These are phyloP conservation scores for Anaspis maculata DNA, from an alignment of 2,888 invertebrate genomes.

Conservation along the genomic window DNA sequence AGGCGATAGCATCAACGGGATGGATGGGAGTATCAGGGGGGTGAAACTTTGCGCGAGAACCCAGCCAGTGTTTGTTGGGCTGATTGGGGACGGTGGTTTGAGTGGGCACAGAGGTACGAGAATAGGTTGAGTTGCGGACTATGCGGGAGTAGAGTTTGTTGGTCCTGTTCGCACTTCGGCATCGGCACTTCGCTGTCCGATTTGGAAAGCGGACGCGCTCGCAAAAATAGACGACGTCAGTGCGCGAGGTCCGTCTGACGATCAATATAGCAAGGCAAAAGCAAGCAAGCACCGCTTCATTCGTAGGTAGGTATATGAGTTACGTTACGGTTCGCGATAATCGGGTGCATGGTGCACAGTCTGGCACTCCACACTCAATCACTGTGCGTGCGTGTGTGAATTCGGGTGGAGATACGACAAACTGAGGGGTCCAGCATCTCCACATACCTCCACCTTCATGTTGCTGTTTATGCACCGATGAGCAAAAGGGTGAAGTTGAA, in stretches of 20 bases:
- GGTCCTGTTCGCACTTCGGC: background rate
- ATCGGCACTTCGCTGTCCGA: slow-evolving; percentile 6
- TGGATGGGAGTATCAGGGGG: too few species aligned
- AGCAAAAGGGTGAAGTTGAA: slow-evolving; percentile 4
- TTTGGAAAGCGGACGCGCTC: slow-evolving; percentile 12
- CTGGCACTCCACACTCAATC: too few species aligned
- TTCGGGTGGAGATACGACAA: too few species aligned
- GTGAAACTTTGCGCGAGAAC: too few species aligned
- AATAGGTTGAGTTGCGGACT: too few species aligned
- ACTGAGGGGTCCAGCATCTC: slow-evolving; percentile 7
- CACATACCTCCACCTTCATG: slow-evolving; percentile 4
- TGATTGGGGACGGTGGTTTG: background rate
- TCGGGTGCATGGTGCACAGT: slow-evolving; percentile 14
- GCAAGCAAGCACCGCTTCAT: too few species aligned
- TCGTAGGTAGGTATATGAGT: slow-evolving; percentile 16
- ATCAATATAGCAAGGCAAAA: slow-evolving; percentile 20
- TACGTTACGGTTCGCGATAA: slow-evolving; percentile 13
- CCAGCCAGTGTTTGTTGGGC: too few species aligned
- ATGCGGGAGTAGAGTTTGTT: too few species aligned
- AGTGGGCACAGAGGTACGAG: too few species aligned
- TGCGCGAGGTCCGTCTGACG: slow-evolving; percentile 17
- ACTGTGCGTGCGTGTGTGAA: slow-evolving; percentile 11
- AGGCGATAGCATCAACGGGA: too few species aligned
- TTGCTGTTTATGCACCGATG: slow-evolving; percentile 9
- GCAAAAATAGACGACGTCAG: slow-evolving; percentile 15